Base-by-base conservation (phyloP, 2,888 invertebrate genomes). In the Trisateles emortualis region DNA sequence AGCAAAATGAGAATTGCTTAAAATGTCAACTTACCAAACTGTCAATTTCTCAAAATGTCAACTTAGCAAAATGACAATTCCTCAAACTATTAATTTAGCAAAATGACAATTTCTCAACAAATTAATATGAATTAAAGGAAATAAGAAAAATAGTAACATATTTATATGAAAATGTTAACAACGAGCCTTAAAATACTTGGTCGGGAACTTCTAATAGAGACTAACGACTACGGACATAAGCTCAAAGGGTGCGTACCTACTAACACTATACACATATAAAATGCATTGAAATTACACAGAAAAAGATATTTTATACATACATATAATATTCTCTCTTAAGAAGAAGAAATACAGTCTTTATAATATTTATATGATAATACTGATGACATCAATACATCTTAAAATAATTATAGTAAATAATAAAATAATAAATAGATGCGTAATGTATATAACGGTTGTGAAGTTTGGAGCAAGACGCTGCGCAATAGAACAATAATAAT, bases 121-220 rank as follows among this genome's bases (percentile, higher is more conserved):
- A 22, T 22, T 3, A 22, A 5, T 5, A 22, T 22, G 22, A 22
- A 22, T 22, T 22, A 5, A 26, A 6, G 8, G 26, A 4, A n/a
- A 2, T 26, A 26, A 26, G 3, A 26, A 3, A 26, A 51, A 52
- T 52, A 57, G 60, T 55, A 73, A 64, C 72, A 72, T 66, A 70
- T 14, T 14, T 69, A 70, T 77, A 68, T 72, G 83, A 81, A 76
- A 81, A 76, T 78, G 79, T 74, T 83, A 79, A 84, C 79, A 81
- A 82, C 76, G 84, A 86, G 81, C 84, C 92, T 92, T 92, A 92
- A 79, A 87, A 78, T 92, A 92, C 84, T 92, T 92, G 92, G 92
- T 92, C 92, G 84, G 90, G 92, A 88, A 82, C 81, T 79, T 86
- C 91, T 90, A 90, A 86, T 83, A 91, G 89, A 89, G 74, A 84